Conservation (phyloP, 1,140 invertebrate species). For the Gonatopus flavifemur region DNA sequence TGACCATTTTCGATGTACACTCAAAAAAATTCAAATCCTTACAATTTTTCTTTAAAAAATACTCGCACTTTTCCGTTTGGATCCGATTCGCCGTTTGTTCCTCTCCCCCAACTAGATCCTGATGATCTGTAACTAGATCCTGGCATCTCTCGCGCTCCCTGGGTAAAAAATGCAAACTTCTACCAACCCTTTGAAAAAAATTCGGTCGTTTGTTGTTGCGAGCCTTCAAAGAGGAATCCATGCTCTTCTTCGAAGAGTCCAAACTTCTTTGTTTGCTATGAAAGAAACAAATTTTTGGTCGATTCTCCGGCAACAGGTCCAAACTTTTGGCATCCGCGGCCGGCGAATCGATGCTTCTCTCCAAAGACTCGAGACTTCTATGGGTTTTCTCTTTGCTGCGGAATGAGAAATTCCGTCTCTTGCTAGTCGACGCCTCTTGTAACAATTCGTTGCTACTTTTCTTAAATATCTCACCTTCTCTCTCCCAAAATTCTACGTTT, state of each 20-base stretch:
- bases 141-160: constrained; percentile 28
- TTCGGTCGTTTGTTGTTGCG: constrained; percentile 33
- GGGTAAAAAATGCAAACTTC: constrained; percentile 41
- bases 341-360: constrained; percentile 21
- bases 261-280: constrained; percentile 36
- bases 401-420: constrained; percentile 30
- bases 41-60: constrained; percentile 35
- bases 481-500: constrained; percentile 37
- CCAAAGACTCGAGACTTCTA: constrained; percentile 40
- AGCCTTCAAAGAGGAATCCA: constrained; percentile 18
- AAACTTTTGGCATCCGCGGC: constrained; percentile 33
- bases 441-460: constrained; percentile 35
- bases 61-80: constrained; percentile 39
- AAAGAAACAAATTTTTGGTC: constrained; percentile 19
- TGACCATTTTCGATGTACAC: background rate
- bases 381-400: constrained; percentile 32
- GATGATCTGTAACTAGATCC: constrained; percentile 19
- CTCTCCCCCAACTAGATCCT: too few relatives aligned
- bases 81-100: constrained; percentile 19
- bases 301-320: constrained; percentile 29
- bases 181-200: constrained; percentile 40
- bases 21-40: constrained; percentile 37
- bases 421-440: constrained; percentile 17
- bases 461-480: constrained; percentile 41
- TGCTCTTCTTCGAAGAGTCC: constrained; percentile 32